Base-by-base conservation (phyloP, 2,888 invertebrate genomes). In the Achlya flavicornis region DNA sequence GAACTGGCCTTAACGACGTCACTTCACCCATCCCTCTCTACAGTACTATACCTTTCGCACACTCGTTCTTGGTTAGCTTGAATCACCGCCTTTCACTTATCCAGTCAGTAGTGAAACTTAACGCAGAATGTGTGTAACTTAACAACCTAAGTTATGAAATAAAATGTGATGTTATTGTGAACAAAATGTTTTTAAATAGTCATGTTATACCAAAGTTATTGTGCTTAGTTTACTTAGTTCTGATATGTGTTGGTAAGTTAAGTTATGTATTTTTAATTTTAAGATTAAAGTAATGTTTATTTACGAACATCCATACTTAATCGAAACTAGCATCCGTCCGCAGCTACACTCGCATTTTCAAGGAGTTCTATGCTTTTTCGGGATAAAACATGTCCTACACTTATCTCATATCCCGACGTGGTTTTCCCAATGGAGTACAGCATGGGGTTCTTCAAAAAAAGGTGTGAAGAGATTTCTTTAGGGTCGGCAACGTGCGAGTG, bases 201-300 rank as follows among this genome's bases (percentile, higher is more conserved):
- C 85, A 85, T 78, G 74, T 79, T 69, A 79, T 85, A 78, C 91
- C 91, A 91, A 92, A 91, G 91, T 79, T 87, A 65, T 79, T 86
- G 72, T 83, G 76, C 79, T 66, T 89, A 83, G 70, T 86, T 79
- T 77, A 77, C 68, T 78, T 88, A 77, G 70, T 87, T 65, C 74
- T 83, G 68, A 66, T 84, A 69, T 62, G 77, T 73, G 75, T 64
- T 68, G 86, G 88, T 88, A 53, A 53, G 53, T 53, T 48, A 85
- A 84, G 60, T 57, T 72, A 61, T 64, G 60, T 67, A 63, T 7
- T 19, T 48, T 11, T 33, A 60, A 57, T 10, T 57, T 33, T 57
- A 4, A 11, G 57, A 46, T 32, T 35, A 35, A 26, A 1, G 2
- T 26, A 26, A 26, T 26, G 2, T 26, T 26, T 26, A 26, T 26